Evolutionary conservation across 2,888 invertebrate species (phyloP), one percentile per base, ranked within the genome.

Genomic region (Caenorhabditis sulstoni): DNA sequence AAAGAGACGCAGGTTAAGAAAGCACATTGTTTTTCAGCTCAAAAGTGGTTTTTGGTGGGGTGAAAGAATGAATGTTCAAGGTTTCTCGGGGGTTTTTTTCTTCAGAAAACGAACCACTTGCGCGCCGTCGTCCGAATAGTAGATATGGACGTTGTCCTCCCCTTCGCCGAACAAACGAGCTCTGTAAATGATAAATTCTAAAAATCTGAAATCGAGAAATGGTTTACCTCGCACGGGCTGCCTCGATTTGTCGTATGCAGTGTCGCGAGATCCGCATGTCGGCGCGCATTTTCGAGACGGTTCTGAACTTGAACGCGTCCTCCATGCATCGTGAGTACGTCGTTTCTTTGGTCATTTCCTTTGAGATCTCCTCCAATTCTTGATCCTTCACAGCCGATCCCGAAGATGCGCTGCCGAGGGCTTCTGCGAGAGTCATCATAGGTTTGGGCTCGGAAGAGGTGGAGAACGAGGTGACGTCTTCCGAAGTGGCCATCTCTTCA

Each of bases 241-340:
- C 77, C 47, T 77, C 77, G 12, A 77, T 71, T 29, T 77, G 77
- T 35, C 77, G 37, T 1, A 77, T 71, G 44, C 77, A 77, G n/a
- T 77, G 70, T 35, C 70, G 59, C 11, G 77, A 77, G 8, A 77
- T 49, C 12, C 70, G 14, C 65, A 77, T 61, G 29, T 77, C 77
- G 7, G 65, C 59, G 1, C 65, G 53, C 55, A 71, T 71, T 29
- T 71, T 77, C 3, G 75, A 67, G 18, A 61, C 64, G 1, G 62
- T 71, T 14, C 61, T 11, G 8, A 49, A 39, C 20, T 55, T 66
- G 16, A 53, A 58, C 16, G 61, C 62, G n/a, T 76, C 67, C 23
- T 67, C 75, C 55, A 76, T 62, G 4, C 67, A 49, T 7, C 62
- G 37, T 18, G 49, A 67, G 23, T 53, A 75, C 9, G 7, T 9